phyloP scores from a whole-genome alignment of 2,113 vertebrate genomes.

The Catharus minimus region DNA sequence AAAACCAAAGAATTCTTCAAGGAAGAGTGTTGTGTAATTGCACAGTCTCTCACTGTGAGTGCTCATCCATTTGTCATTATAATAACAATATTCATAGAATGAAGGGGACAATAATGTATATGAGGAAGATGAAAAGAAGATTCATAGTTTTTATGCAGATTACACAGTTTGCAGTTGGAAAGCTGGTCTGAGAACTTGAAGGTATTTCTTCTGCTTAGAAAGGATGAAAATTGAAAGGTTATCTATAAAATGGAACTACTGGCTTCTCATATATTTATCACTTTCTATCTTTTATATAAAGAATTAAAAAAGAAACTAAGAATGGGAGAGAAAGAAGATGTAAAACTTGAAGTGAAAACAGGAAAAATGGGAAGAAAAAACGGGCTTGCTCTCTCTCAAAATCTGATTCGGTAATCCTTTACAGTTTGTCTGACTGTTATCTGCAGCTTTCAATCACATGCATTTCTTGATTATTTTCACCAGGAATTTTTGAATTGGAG shows the following conservation, averaged over 20 bases:
- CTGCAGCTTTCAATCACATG: neutral
- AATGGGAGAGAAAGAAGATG: neutral
- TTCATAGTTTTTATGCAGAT: neutral
- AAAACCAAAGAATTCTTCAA: neutral
- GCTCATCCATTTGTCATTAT: neutral
- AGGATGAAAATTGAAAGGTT: neutral
- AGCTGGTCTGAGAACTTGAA: neutral
- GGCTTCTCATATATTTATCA: neutral
- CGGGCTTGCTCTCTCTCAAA: neutral
- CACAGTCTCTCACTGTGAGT: neutral
- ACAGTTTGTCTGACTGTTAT: neutral
- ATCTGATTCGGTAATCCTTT: neutral
- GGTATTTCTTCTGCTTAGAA: neutral
- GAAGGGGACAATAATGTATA: neutral
- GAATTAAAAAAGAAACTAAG: neutral
- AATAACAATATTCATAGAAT: neutral
- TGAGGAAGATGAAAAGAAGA: neutral
- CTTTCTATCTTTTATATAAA: neutral
- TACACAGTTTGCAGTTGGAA: neutral
- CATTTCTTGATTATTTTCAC: neutral
- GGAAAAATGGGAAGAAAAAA: neutral
- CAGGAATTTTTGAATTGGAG: neutral
- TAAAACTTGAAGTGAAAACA: neutral
- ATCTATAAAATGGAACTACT: neutral
- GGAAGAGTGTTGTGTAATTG: neutral